Conservation (phyloP, 2,113 vertebrate species). For the Alexandromys fortis region DNA sequence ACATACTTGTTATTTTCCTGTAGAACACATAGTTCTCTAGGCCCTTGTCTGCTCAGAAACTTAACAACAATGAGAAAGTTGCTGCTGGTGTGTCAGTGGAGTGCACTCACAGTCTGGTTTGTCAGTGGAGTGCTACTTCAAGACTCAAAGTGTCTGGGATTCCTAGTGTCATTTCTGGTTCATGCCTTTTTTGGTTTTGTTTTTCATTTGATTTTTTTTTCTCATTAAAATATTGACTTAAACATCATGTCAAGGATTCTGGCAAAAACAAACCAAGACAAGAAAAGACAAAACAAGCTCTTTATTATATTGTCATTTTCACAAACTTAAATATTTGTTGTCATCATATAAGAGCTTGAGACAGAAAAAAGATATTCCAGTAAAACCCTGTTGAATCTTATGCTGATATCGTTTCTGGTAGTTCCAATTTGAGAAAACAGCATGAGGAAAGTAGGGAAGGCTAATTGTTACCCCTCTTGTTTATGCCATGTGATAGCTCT, state of each 20-base stretch:
- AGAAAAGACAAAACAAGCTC: not conserved
- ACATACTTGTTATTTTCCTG: constrained; percentile 1
- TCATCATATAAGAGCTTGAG: constrained; percentile 58
- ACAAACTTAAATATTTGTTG: constrained; percentile 6
- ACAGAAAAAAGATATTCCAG: constrained; percentile 42
- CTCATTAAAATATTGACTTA: constrained; percentile 20
- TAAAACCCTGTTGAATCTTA: constrained; percentile 36
- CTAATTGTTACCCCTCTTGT: constrained; percentile 60
- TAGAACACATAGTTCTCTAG: not conserved
- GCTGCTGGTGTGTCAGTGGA: not conserved
- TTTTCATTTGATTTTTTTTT: constrained; percentile 52
- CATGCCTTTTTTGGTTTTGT: constrained; percentile 55
- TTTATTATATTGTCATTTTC: not conserved
- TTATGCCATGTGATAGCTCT: constrained; percentile 77
- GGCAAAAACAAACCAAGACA: not conserved
- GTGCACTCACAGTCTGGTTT: too few relatives aligned
- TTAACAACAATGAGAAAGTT: not conserved
- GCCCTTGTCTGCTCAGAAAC: not conserved
- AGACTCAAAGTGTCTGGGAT: not conserved
- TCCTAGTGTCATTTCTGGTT: not conserved
- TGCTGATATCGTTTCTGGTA: constrained; percentile 65
- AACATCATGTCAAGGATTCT: constrained; percentile 37
- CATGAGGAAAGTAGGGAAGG: constrained; percentile 30
- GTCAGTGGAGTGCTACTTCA: not conserved
- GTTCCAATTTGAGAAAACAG: constrained; percentile 66